Percentiles rank a stretch among this genome's conserved stretches.
These are phyloP conservation scores for Empis stercorea DNA, from an alignment of 2,888 invertebrate genomes.

Conservation along the genomic window DNA sequence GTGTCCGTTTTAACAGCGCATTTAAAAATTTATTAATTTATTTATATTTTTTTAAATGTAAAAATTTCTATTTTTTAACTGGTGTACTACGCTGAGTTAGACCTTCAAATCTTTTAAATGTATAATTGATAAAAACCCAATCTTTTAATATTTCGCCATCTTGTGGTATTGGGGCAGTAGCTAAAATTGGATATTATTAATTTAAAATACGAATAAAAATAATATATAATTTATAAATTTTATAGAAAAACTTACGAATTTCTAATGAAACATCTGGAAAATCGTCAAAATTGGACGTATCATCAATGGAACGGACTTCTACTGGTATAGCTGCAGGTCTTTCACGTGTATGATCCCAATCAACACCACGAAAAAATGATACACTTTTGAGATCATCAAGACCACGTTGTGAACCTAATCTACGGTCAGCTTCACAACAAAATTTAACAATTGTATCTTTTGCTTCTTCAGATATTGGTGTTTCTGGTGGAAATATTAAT, in stretches of 20 bases:
- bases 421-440: slow-evolving; percentile 91
- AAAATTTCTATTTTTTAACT: neutral
- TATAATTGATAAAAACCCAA: slow-evolving; percentile 99
- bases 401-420: slow-evolving; percentile 79
- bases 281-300: slow-evolving; percentile 99
- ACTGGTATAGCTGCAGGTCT: slow-evolving; percentile 96
- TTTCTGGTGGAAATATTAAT: slow-evolving; percentile 95
- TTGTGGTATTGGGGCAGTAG: slow-evolving; percentile 75
- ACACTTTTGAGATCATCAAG: slow-evolving; percentile 88
- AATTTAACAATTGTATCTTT: slow-evolving; percentile 89
- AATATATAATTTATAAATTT: neutral
- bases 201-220: neutral
- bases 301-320: slow-evolving; percentile 96
- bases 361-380: slow-evolving; percentile 91
- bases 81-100: slow-evolving; percentile 1
- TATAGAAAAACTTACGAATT: slow-evolving; percentile 81
- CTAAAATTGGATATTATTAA: slow-evolving; percentile 37
- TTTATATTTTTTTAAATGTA: too few relatives aligned
- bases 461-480: slow-evolving; percentile 97
- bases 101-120: slow-evolving; percentile 96
- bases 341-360: slow-evolving; percentile 98
- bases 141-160: slow-evolving; percentile 93
- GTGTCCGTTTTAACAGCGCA: neutral
- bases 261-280: slow-evolving; percentile 98
- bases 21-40: neutral